Evolutionary conservation across 2,888 invertebrate species (phyloP).

Genomic region (Stictocephala bisonia): DNA sequence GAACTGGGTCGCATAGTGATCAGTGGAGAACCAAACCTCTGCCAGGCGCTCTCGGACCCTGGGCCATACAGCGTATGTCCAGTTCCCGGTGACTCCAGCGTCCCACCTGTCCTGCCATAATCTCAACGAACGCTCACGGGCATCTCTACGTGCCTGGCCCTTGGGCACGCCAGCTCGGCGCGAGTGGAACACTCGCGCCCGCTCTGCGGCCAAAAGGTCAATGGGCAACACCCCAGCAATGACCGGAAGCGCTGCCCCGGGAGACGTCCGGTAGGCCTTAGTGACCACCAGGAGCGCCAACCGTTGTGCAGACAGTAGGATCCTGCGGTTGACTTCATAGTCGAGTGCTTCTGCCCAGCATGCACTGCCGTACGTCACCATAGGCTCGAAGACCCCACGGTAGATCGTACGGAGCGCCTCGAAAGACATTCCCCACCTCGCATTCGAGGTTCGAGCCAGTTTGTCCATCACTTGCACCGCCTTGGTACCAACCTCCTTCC

Average conservation of each 20-base stretch:
- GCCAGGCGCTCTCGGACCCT: background rate
- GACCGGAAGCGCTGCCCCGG: background rate
- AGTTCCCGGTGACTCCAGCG: background rate
- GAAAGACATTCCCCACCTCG: background rate
- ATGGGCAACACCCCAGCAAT: background rate
- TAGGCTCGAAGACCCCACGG: background rate
- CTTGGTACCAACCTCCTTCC: too few relatives aligned
- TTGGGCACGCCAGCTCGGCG: background rate
- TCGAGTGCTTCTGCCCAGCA: background rate
- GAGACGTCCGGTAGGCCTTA: background rate
- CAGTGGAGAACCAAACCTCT: background rate
- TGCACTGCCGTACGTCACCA: background rate
- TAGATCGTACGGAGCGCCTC: background rate
- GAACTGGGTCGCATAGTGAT: background rate
- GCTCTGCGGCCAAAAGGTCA: background rate
- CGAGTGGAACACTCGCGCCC: background rate
- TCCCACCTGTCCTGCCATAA: background rate
- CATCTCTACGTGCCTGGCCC: background rate
- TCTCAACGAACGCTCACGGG: background rate
- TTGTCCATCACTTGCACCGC: too few relatives aligned
- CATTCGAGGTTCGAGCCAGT: too few relatives aligned
- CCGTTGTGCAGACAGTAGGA: background rate
- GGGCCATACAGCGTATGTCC: background rate
- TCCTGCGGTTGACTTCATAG: background rate
- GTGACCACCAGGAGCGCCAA: background rate